phyloP scores from a whole-genome alignment of 1,140 invertebrate genomes.

The Listronotus oregonensis region DNA sequence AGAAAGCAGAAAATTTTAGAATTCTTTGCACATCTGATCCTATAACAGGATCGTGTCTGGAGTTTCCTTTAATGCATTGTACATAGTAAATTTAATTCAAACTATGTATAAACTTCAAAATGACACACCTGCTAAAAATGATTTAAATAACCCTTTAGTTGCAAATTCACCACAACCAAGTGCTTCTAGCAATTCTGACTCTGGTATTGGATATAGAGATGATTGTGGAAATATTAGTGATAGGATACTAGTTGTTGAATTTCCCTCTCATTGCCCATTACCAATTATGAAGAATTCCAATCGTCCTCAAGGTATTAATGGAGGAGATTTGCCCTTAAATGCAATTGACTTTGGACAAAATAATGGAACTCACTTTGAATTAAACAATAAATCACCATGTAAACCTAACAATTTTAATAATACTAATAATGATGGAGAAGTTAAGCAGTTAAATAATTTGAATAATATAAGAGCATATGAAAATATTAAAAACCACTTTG shows the following conservation, averaged over 20 bases:
- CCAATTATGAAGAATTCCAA: conserved; percentile 46
- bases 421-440: conserved; percentile 19
- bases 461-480: conserved; percentile 50
- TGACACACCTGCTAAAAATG: conserved; percentile 35
- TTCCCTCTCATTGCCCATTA: conserved; percentile 59
- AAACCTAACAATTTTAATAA: conserved; percentile 12
- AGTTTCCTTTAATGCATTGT: conserved; percentile 90
- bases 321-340: conserved; percentile 41
- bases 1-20: conserved; percentile 77
- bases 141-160: conserved; percentile 50
- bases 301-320: conserved; percentile 47
- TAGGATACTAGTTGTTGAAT: conserved; percentile 80
- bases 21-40: conserved; percentile 76
- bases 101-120: conserved; percentile 67
- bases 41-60: conserved; percentile 69
- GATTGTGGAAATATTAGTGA: conserved; percentile 80
- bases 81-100: conserved; percentile 76
- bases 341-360: conserved; percentile 33
- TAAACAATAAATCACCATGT: conserved; percentile 26
- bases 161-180: conserved; percentile 83
- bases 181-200: conserved; percentile 92
- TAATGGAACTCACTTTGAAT: background rate
- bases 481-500: conserved; percentile 30
- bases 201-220: conserved; percentile 79
- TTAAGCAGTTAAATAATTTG: conserved; percentile 42